Percentiles rank a stretch among this genome's conserved stretches.
These are phyloP conservation scores for Lagocephalus sceleratus DNA, from an alignment of 2,797 vertebrate genomes.

Conservation along the genomic window DNA sequence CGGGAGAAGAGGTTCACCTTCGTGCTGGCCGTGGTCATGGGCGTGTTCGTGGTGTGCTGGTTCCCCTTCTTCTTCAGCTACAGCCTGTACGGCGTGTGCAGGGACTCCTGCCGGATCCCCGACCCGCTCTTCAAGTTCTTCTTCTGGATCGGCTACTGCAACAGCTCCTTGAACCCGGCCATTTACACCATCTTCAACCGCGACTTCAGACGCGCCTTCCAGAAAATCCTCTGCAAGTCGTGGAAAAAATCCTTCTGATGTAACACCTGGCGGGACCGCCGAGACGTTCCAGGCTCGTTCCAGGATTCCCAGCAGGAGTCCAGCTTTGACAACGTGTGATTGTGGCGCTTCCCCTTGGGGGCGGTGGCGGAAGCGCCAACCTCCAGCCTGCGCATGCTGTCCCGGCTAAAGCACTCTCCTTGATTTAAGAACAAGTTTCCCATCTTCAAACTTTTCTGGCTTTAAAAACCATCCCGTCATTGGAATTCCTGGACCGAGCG, in stretches of 20 bases:
- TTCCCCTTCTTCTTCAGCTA: slow-evolving; percentile 96
- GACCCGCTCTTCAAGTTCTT: slow-evolving; percentile 92
- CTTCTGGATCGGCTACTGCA: slow-evolving; percentile 97
- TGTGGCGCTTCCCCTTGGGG: too few species aligned
- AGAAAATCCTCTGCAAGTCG: slow-evolving; percentile 88
- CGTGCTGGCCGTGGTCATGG: slow-evolving; percentile 93
- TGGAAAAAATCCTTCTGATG: slow-evolving; percentile 79
- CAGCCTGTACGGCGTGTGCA: slow-evolving; percentile 87
- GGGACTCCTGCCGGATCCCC: slow-evolving; percentile 84
- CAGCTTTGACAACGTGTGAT: too few species aligned
- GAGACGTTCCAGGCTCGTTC: neutral
- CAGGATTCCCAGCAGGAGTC: too few species aligned
- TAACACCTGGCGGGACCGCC: slow-evolving; percentile 32
- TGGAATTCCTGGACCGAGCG: too few species aligned
- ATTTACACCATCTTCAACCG: slow-evolving; percentile 96
- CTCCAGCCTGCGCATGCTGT: too few species aligned
- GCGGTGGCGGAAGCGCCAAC: too few species aligned
- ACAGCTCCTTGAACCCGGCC: slow-evolving; percentile 93
- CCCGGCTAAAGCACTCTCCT: too few species aligned
- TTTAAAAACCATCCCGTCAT: too few species aligned
- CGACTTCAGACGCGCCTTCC: slow-evolving; percentile 91
- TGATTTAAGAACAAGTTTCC: too few species aligned
- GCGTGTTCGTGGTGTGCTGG: slow-evolving; percentile 94
- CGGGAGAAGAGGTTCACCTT: slow-evolving; percentile 93
- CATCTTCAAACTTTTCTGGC: too few species aligned